Evolutionary conservation across 2,888 invertebrate species (phyloP), one percentile per base, ranked within the genome.

Genomic region (Gerosis bhagava): DNA sequence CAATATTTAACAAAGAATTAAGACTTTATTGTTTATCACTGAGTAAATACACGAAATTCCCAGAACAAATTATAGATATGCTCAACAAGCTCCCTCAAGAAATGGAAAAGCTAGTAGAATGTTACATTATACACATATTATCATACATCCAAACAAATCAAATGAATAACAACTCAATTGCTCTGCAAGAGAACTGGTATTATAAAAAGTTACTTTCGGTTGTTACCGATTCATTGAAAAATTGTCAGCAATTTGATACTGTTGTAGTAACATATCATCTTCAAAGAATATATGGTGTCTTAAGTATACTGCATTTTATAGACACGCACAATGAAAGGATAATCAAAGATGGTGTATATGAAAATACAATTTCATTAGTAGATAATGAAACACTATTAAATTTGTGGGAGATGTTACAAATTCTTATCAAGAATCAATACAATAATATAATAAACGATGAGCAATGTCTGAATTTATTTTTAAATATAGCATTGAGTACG

Each of bases 181-280:
- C 67, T 52, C 54, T 73, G 7, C 58, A 61, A 56, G 69, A 77
- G 40, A 70, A 67, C 45, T 79, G 76, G 76, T 67, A 67, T 59
- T 82, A 71, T 43, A 70, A 60, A 22, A 69, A 81, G 67, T 50
- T 67, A 26, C 21, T 76, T 8, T 59, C 63, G 50, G 69, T 76
- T 1, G 55, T 84, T 19, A 6, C 8, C 59, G 63, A 31, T 66
- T 25, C 65, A 17, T 32, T 81, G 10, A 73, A 77, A 46, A 61
- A 56, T 36, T 70, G 70, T 65, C 75, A 73, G 32, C 24, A 3
- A 63, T 66, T 40, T 37, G 77, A 83, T 58, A 50, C 54, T 25
- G 73, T 76, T 60, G 58, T 81, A 10, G 57, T 77, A 21, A 61
- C 51, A 25, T 65, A 76, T 47, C 70, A 81, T 59, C 65, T 89